Percentiles rank a stretch among this genome's conserved stretches.
These are phyloP conservation scores for Myiozetetes cayanensis DNA, from an alignment of 2,113 vertebrate genomes.

Conservation along the genomic window DNA sequence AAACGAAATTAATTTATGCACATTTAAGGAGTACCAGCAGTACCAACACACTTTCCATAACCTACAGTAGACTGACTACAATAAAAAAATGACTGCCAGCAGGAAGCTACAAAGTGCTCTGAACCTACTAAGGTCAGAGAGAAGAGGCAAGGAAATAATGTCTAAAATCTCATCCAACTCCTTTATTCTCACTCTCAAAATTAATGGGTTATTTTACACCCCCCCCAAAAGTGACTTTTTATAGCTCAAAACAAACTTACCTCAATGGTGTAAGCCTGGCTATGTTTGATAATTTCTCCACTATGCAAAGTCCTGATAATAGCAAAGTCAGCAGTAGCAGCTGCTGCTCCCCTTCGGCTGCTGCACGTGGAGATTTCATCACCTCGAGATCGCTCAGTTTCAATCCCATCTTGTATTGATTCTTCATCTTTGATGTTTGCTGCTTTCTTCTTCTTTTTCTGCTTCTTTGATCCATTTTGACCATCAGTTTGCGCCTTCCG, in stretches of 20 bases:
- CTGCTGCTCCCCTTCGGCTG: slow-evolving; percentile 64
- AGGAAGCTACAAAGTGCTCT: not conserved
- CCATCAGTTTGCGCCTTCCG: slow-evolving; percentile 88
- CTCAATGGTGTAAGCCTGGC: slow-evolving; percentile 84
- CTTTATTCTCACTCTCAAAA: not conserved
- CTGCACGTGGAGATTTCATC: slow-evolving; percentile 60
- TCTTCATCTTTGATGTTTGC: slow-evolving; percentile 73
- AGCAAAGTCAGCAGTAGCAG: slow-evolving; percentile 75
- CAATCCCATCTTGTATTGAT: slow-evolving; percentile 64
- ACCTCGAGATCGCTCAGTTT: slow-evolving; percentile 59
- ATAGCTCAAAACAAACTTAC: slow-evolving; percentile 70
- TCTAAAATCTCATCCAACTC: not conserved
- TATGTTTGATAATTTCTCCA: slow-evolving; percentile 80
- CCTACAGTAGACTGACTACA: not conserved
- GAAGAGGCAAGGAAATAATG: not conserved
- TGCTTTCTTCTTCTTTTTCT: slow-evolving; percentile 87
- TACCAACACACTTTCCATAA: not conserved
- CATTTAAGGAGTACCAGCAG: not conserved
- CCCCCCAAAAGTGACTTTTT: not conserved
- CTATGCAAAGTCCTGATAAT: slow-evolving; percentile 76
- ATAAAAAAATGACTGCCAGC: not conserved
- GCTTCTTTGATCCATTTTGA: slow-evolving; percentile 82
- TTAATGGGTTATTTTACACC: not conserved
- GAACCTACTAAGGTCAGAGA: not conserved
- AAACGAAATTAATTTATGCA: not conserved